phyloP scores from a whole-genome alignment of 2,797 vertebrate genomes.

The Hippocampus kuda region DNA sequence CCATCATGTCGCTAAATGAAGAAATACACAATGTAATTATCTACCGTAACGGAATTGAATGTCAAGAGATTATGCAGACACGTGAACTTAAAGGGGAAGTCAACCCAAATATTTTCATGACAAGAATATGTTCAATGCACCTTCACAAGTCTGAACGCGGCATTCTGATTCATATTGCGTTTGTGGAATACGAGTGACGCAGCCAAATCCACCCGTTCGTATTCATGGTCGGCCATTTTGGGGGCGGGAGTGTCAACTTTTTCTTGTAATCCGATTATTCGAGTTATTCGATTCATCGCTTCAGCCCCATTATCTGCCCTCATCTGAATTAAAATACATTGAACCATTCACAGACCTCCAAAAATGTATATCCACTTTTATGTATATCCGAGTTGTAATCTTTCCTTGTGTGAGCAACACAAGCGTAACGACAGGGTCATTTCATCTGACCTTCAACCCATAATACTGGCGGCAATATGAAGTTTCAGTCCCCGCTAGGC shows the following conservation, averaged over 20 bases:
- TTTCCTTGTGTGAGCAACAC: neutral
- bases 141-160: too few relatives aligned
- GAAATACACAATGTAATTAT: neutral
- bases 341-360: neutral
- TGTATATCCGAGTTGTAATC: neutral
- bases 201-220: too few relatives aligned
- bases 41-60: neutral
- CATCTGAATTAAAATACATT: neutral
- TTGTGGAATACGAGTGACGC: too few relatives aligned
- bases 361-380: neutral
- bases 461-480: neutral
- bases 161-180: too few relatives aligned
- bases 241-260: neutral
- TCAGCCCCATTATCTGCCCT: neutral
- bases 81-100: neutral
- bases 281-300: too few relatives aligned
- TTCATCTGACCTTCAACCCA: constrained; percentile 4
- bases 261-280: neutral
- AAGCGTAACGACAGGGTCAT: neutral
- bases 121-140: too few relatives aligned
- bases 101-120: too few relatives aligned
- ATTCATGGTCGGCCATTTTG: too few relatives aligned
- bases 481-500: constrained; percentile 1
- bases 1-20: neutral
- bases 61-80: neutral